Evolutionary conservation across 2,797 vertebrate species (phyloP).

Genomic region (Loris lydekkerianus): DNA sequence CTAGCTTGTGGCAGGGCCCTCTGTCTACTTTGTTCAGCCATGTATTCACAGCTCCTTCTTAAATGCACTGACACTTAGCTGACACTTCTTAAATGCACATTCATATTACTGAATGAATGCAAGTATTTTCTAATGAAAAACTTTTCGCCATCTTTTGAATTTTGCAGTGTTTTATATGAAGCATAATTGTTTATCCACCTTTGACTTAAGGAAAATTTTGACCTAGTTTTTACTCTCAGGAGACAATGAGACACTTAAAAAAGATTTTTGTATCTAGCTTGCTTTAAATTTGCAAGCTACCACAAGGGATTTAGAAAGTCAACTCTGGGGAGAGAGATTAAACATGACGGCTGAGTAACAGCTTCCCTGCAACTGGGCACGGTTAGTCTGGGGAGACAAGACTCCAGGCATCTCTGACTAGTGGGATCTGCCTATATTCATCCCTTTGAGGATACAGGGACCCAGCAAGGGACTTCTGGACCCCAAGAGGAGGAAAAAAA

Average conservation of each 20-base stretch:
- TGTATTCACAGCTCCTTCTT: background rate
- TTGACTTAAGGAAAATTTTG: slow-evolving; percentile 23
- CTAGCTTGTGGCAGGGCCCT: background rate
- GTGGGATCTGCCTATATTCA: too few species aligned
- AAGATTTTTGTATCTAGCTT: background rate
- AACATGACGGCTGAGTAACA: too few species aligned
- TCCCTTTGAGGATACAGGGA: too few species aligned
- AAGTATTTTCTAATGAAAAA: slow-evolving; percentile 24
- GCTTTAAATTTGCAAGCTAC: slow-evolving; percentile 21
- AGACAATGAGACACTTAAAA: slow-evolving; percentile 6
- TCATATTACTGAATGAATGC: background rate
- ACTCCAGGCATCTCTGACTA: too few species aligned
- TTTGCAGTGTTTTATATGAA: background rate
- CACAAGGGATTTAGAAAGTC: background rate
- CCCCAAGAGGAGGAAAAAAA: too few species aligned
- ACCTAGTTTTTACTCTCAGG: slow-evolving; percentile 17
- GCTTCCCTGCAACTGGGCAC: too few species aligned
- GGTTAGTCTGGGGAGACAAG: too few species aligned
- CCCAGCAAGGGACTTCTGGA: too few species aligned
- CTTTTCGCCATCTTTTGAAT: background rate
- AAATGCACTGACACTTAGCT: background rate
- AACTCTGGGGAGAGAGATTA: background rate
- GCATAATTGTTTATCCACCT: slow-evolving; percentile 13
- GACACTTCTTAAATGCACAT: background rate
- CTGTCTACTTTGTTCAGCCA: background rate